These are phyloP conservation scores for Camponotus pennsylvanicus DNA, from an alignment of 1,140 invertebrate genomes.

Conservation along the genomic window DNA sequence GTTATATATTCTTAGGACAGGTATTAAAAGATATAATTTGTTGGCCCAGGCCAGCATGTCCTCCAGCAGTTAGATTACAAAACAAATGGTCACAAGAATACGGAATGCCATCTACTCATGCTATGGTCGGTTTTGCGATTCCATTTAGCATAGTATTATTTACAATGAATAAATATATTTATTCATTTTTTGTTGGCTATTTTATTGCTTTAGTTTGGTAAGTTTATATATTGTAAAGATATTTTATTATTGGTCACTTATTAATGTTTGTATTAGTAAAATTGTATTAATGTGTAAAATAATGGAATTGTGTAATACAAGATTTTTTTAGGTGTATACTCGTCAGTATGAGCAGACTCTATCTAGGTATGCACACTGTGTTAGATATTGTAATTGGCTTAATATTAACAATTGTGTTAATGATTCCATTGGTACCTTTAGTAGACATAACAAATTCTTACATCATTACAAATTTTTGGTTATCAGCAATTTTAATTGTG, in stretches of 20 bases:
- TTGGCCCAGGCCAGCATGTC: constrained; percentile 93
- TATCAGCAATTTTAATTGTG: constrained; percentile 89
- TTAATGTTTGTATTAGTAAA: background rate
- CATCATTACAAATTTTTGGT: constrained; percentile 89
- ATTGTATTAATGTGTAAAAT: constrained; percentile 5
- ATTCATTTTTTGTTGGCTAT: constrained; percentile 88
- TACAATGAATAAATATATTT: constrained; percentile 93
- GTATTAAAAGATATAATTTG: constrained; percentile 94
- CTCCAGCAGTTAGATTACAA: constrained; percentile 93
- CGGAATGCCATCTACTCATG: constrained; percentile 97
- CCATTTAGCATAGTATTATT: constrained; percentile 94
- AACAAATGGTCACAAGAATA: constrained; percentile 95
- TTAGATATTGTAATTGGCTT: constrained; percentile 93
- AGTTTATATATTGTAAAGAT: constrained; percentile 37
- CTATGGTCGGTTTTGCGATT: constrained; percentile 95
- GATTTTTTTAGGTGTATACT: constrained; percentile 88
- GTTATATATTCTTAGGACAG: constrained; percentile 89
- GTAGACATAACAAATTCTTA: constrained; percentile 92
- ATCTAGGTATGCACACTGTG: constrained; percentile 97
- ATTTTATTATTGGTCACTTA: background rate
- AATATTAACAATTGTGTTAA: constrained; percentile 88
- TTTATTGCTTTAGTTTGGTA: constrained; percentile 87
- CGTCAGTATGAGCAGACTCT: constrained; percentile 94
- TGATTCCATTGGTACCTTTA: constrained; percentile 91
- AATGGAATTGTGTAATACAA: constrained; percentile 19